A percentile compares a stretch with the other conserved stretches of the same genome.
Conservation (phyloP, 1,140 invertebrate genomes). For the Penaeus japonicus region DNA sequence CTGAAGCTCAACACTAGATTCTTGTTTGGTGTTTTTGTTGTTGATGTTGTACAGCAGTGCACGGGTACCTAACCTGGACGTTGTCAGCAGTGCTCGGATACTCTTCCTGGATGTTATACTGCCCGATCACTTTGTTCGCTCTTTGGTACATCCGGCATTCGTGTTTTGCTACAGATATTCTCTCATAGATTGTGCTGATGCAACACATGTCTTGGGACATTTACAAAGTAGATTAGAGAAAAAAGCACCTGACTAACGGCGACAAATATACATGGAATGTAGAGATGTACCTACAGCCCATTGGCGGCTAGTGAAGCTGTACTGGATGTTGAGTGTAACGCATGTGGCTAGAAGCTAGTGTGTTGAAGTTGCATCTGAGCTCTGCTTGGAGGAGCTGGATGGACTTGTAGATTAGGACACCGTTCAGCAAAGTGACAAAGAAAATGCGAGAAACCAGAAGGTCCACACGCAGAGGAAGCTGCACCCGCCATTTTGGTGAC, state of each 20-base stretch:
- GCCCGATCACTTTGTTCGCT: constrained; percentile 26
- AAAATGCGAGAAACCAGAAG: constrained; percentile 10
- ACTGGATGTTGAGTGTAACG: constrained; percentile 45
- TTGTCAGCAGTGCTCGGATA: constrained; percentile 40
- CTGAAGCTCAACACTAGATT: too few species aligned
- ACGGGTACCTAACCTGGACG: too few species aligned
- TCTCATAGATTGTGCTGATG: background rate
- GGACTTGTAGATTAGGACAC: constrained; percentile 38
- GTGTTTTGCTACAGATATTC: constrained; percentile 33
- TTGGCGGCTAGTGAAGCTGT: constrained; percentile 44
- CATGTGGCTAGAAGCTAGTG: constrained; percentile 47
- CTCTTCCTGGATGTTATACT: constrained; percentile 44
- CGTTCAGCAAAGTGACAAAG: constrained; percentile 33
- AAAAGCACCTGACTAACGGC: background rate
- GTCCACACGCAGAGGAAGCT: background rate
- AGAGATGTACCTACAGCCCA: constrained; percentile 50
- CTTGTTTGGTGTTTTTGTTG: too few species aligned
- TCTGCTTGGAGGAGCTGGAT: constrained; percentile 41
- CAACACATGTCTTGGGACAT: constrained; percentile 11
- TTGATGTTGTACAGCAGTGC: too few species aligned
- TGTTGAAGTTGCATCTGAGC: constrained; percentile 44
- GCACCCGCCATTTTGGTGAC: too few species aligned
- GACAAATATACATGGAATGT: constrained; percentile 35
- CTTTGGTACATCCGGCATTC: constrained; percentile 50
- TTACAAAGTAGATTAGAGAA: constrained; percentile 23